Evolutionary conservation across 2,113 vertebrate species (phyloP), one percentile per base, ranked within the genome.

Genomic region (Corythornis madagascariensis): DNA sequence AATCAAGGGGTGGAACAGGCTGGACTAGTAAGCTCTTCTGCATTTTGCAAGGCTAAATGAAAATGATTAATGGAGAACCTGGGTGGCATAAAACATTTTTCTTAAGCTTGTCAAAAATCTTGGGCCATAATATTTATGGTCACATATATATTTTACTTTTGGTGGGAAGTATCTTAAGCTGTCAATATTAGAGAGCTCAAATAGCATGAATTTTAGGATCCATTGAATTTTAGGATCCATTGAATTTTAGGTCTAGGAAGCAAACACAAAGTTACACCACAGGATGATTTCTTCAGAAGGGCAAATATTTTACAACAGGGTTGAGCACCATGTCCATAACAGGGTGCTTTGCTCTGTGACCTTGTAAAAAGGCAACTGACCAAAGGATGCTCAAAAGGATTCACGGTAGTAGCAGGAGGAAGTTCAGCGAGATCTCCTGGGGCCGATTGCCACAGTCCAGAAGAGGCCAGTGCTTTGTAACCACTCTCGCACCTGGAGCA

Each of bases 351-450:
- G 18, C 70, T 38, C 1, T 6, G 19, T 26, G n/a, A 31, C 16
- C 12, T 10, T 35, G 0, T 15, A 2, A 5, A 7, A 47, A 11
- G 21, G 40, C 47, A 57, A 26, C 19, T 25, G 53, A 15, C 15
- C 20, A 5, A 14, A 42, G n/a, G 57, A 64, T 26, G 38, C 15
- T 40, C 16, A 5, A 10, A 57, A n/a, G 55, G 25, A 15, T 17
- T 20, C 21, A 0, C 11, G 19, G 7, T 0, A 20, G 53, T 1
- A 26, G 53, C 11, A 25, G 31, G n/a, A 21, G 10, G 5, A 57
- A 57, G 64, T 16, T 17, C 14, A 2, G 7, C 3, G 20, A 31
- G 48, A 4, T 5, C 5, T 9, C 13, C 42, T 18, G 3, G 3
- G 76, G 64, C 71, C 3, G 21, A 16, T 26, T 1, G 13, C 38